Base-by-base conservation (phyloP, 2,888 invertebrate genomes). In the Ophion ventricosus region DNA sequence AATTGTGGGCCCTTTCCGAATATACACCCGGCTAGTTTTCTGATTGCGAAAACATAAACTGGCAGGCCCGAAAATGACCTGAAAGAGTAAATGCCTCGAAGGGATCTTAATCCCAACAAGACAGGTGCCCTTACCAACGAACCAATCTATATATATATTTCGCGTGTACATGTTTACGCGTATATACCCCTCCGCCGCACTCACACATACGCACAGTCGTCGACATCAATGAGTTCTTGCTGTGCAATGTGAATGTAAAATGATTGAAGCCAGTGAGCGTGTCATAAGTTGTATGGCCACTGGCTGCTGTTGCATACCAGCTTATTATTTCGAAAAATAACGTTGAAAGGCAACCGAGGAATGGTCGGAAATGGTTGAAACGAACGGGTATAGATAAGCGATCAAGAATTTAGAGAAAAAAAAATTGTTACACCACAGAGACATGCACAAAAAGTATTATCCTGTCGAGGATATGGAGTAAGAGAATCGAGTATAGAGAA, bases 211-310 rank as follows among this genome's bases (percentile, higher is more conserved):
- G 57, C n/a, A 76, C 7, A 64, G 54, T 64, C 40, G 54, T 64
- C 40, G 66, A 35, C 7, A 63, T 49, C 26, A 83, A 74, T 23
- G 43, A 43, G 63, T 57, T 25, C 59, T 25, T 14, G n/a, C 73
- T 56, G 5, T 35, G 26, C 11, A 67, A 66, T 57, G 67, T 49
- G 59, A 74, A 64, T 63, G 43, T 61, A 25, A n/a, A 76, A 29
- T 76, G 64, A 66, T 74, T 29, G 56, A 66, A 73, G 73, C 43
- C 61, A 57, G 49, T 49, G 66, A 75, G 75, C 64, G 63, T 61
- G 73, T 72, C 59, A 54, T 40, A 57, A 64, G 59, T 75, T 56
- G 20, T 43, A 35, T 4, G 56, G 54, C 14, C 64, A 66, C 56
- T 57, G 57, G 23, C 35, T 66, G 8, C 29, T 40, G 29, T 70